A percentile compares a stretch with the other conserved stretches of the same genome.
Evolutionary conservation across 2,113 vertebrate genomes (phyloP).

Genomic region (Dolichotis patagonum): DNA sequence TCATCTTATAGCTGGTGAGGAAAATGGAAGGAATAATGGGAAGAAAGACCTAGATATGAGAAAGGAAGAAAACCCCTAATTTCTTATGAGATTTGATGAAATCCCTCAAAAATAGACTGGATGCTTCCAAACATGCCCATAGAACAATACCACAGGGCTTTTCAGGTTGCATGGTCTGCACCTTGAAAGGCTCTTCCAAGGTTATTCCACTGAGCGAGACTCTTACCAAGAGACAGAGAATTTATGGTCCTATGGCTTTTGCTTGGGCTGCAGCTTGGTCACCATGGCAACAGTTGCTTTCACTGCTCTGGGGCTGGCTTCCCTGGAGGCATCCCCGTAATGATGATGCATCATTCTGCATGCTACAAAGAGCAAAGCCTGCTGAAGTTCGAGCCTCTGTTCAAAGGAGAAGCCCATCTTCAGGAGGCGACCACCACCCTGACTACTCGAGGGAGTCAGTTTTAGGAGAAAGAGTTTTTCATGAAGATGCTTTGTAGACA

Average conservation of each 20-base stretch:
- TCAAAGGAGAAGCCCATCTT: neutral
- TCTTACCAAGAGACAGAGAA: constrained; percentile 10
- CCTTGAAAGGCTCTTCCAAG: neutral
- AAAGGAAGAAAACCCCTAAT: neutral
- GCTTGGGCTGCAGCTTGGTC: neutral
- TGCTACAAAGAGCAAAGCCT: constrained; percentile 7
- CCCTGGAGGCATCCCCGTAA: constrained; percentile 8
- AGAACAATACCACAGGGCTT: neutral
- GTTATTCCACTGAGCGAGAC: neutral
- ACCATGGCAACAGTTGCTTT: constrained; percentile 4
- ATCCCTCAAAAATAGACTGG: neutral
- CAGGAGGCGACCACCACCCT: neutral
- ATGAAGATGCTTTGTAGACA: neutral
- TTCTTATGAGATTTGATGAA: constrained; percentile 28
- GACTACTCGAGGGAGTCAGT: neutral
- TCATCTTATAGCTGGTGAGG: neutral
- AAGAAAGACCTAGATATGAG: neutral
- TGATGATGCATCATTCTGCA: neutral
- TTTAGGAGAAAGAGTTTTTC: neutral
- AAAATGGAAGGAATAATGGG: neutral
- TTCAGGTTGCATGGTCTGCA: neutral
- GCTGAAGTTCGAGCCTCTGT: constrained; percentile 32
- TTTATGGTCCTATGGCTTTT: neutral
- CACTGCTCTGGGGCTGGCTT: constrained; percentile 19
- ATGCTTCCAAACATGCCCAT: neutral